Percentiles rank a stretch among this genome's conserved stretches.
Evolutionary conservation across 2,113 vertebrate genomes (phyloP).

Genomic region (Uropsilus gracilis): DNA sequence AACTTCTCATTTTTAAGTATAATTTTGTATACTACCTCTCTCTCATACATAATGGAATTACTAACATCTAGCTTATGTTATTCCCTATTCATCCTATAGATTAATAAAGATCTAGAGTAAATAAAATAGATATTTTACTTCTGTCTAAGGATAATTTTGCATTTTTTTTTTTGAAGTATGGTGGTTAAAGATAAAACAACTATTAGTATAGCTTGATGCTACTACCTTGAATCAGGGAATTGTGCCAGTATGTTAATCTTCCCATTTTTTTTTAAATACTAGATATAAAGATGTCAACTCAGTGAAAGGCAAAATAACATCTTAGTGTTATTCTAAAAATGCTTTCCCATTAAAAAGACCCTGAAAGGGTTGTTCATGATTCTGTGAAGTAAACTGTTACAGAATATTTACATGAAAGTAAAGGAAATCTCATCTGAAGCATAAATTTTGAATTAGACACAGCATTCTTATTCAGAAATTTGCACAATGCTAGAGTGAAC

Average conservation of each 20-base stretch:
- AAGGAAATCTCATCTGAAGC: not conserved
- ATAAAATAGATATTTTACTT: not conserved
- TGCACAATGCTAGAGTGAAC: not conserved
- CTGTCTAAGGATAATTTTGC: not conserved
- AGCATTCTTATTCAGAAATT: not conserved
- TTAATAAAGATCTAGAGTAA: not conserved
- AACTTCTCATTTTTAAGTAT: not conserved
- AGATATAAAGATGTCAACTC: not conserved
- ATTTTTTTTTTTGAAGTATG: not conserved
- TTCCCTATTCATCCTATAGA: not conserved
- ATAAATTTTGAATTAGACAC: not conserved
- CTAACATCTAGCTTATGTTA: not conserved
- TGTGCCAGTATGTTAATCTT: not conserved
- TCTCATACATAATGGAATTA: not conserved
- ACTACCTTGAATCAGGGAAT: not conserved
- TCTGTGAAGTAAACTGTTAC: not conserved
- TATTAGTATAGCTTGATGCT: not conserved
- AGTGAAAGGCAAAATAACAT: not conserved
- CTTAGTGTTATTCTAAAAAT: not conserved
- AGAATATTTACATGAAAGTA: not conserved
- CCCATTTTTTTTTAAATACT: not conserved
- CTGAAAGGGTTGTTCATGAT: rapidly evolving
- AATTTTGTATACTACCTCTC: not conserved
- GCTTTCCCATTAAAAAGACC: not conserved
- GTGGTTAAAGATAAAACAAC: not conserved